Evolutionary conservation across 2,888 invertebrate genomes (phyloP).

Genomic region (Euplagia quadripunctaria): DNA sequence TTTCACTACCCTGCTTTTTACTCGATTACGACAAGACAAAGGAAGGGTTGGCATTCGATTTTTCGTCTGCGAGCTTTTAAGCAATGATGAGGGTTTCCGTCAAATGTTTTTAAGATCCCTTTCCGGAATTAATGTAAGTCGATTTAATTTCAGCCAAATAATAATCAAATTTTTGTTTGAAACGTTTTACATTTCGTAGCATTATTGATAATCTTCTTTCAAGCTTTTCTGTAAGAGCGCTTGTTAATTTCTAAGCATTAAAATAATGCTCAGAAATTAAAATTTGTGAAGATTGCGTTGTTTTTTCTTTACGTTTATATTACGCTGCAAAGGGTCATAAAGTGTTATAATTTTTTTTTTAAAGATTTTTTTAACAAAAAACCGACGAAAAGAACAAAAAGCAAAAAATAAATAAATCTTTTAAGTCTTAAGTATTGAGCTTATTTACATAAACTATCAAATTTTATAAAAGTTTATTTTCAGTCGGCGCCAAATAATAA

Average conservation of each 20-base stretch:
- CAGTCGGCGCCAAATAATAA: too few relatives aligned
- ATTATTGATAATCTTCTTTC: neutral
- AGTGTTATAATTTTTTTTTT: too few relatives aligned
- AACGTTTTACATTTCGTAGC: neutral
- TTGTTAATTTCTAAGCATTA: neutral
- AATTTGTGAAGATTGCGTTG: too few relatives aligned
- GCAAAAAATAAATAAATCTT: too few relatives aligned
- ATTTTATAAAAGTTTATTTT: too few relatives aligned
- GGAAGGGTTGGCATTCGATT: conserved; percentile 35
- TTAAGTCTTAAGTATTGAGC: too few relatives aligned
- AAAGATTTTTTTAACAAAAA: too few relatives aligned
- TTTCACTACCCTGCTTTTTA: conserved; percentile 34
- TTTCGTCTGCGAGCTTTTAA: conserved; percentile 19
- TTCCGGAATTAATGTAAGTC: conserved; percentile 14
- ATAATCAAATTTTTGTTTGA: neutral
- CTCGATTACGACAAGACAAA: conserved; percentile 40
- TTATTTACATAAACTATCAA: too few relatives aligned
- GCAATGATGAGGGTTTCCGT: conserved; percentile 5
- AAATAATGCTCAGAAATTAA: neutral
- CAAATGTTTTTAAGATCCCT: neutral
- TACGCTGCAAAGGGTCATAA: too few relatives aligned
- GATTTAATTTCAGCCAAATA: conserved; percentile 3
- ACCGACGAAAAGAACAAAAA: too few relatives aligned
- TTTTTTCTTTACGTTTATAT: too few relatives aligned
- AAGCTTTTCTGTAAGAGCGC: neutral